Conservation (phyloP, 2,113 vertebrate species). For the Ceyx cyanopectus region DNA sequence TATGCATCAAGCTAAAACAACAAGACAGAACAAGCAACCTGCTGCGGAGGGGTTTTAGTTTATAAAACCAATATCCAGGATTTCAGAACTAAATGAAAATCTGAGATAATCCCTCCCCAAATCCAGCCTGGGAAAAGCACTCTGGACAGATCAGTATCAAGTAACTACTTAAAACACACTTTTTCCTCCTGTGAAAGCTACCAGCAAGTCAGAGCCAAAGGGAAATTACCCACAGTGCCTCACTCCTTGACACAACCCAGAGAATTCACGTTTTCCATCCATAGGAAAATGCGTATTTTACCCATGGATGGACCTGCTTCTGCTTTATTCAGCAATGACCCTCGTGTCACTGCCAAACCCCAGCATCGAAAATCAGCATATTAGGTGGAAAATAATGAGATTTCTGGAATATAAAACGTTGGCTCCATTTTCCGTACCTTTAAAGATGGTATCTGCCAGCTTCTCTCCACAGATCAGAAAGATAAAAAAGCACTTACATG, state of each 20-base stretch:
- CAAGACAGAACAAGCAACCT: slow-evolving; percentile 50
- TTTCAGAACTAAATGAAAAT: slow-evolving; percentile 68
- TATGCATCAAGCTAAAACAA: slow-evolving; percentile 61
- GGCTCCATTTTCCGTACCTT: slow-evolving; percentile 33
- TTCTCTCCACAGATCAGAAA: slow-evolving; percentile 5
- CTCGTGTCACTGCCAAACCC: neutral
- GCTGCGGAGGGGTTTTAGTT: slow-evolving; percentile 37
- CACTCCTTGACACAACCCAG: neutral
- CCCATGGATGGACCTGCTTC: neutral
- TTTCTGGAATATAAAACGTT: slow-evolving; percentile 13
- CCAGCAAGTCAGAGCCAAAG: neutral
- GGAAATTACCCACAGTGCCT: slow-evolving; percentile 28
- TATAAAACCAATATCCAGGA: slow-evolving; percentile 58
- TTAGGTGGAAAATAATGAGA: slow-evolving; percentile 50
- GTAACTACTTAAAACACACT: slow-evolving; percentile 47
- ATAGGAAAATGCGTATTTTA: neutral
- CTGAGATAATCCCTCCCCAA: slow-evolving; percentile 68
- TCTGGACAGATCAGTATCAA: slow-evolving; percentile 60
- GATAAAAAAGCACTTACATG: slow-evolving; percentile 40
- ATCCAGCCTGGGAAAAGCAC: slow-evolving; percentile 62
- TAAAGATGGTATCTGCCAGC: slow-evolving; percentile 13
- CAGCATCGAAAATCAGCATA: slow-evolving; percentile 21
- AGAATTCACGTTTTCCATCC: neutral
- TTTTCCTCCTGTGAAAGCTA: slow-evolving; percentile 45
- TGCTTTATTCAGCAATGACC: slow-evolving; percentile 45